A percentile compares a stretch with the other conserved stretches of the same genome.
phyloP scores from a whole-genome alignment of 2,888 invertebrate species.

The Cheiracanthium punctorium region DNA sequence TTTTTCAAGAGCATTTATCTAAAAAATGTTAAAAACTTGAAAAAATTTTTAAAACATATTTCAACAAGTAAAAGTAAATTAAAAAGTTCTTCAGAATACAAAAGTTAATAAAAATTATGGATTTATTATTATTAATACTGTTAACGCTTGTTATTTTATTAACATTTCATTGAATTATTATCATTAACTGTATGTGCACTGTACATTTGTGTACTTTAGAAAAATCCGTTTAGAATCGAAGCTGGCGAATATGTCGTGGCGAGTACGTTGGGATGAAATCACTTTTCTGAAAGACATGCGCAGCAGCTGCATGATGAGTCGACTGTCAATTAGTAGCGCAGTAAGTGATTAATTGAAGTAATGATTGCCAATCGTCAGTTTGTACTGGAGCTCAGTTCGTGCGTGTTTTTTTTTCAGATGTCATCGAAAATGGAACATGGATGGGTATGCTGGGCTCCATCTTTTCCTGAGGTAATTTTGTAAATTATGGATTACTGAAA shows the following conservation, averaged over 20 bases:
- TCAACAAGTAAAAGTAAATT: too few species aligned
- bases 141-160: too few species aligned
- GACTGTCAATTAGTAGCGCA: constrained; percentile 60
- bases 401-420: constrained; percentile 55
- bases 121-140: too few species aligned
- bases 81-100: too few species aligned
- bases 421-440: constrained; percentile 70
- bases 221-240: constrained; percentile 73
- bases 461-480: constrained; percentile 63
- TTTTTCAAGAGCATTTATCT: too few species aligned
- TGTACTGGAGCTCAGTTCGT: not conserved
- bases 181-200: too few species aligned
- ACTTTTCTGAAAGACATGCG: constrained; percentile 65
- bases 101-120: too few species aligned
- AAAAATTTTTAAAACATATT: too few species aligned
- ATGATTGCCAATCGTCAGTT: not conserved
- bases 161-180: too few species aligned
- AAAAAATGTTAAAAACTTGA: too few species aligned
- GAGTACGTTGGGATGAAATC: constrained; percentile 74
- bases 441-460: constrained; percentile 65
- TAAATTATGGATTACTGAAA: too few species aligned
- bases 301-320: constrained; percentile 67
- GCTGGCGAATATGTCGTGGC: constrained; percentile 74
- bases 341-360: constrained; percentile 24
- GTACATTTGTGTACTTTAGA: constrained; percentile 56